These are phyloP conservation scores for Lepas anatifera DNA, from an alignment of 2,888 invertebrate species.

Conservation along the genomic window DNA sequence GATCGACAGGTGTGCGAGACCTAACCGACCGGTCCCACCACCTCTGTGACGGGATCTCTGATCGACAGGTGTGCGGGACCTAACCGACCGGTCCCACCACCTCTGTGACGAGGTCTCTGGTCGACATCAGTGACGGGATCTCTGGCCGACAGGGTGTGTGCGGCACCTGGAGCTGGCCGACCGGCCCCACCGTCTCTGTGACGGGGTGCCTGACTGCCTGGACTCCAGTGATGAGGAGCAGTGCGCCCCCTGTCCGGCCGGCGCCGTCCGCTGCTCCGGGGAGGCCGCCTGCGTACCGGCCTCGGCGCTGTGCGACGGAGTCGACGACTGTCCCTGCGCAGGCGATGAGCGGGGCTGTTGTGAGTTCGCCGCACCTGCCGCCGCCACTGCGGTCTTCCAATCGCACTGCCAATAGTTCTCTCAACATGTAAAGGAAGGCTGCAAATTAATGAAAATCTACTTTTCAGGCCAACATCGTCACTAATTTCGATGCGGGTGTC, in stretches of 20 bases:
- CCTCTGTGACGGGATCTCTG: no score
- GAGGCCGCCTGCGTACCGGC: constrained; percentile 53
- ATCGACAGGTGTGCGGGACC: neutral
- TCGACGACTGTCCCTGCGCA: constrained; percentile 69
- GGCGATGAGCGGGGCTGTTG: constrained; percentile 75
- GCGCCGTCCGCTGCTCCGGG: constrained; percentile 62
- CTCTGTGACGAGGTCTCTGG: neutral
- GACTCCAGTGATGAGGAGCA: constrained; percentile 64
- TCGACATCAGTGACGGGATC: no score
- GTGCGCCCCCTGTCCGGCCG: constrained; percentile 63
- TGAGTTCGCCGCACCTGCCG: constrained; percentile 51
- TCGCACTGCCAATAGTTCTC: no score
- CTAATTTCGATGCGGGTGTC: no score
- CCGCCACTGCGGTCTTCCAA: no score
- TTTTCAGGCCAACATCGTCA: no score
- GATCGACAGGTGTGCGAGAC: no score
- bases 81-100: no score
- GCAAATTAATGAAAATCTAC: no score
- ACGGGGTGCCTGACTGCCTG: constrained; percentile 73
- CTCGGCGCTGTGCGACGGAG: constrained; percentile 64
- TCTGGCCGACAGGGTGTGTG: constrained; percentile 50
- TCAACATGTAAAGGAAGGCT: no score
- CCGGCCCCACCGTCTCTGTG: constrained; percentile 64
- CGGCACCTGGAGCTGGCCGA: constrained; percentile 59
- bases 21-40: no score